Evolutionary conservation across 2,888 invertebrate species (phyloP), one percentile per base, ranked within the genome.

Genomic region (Antheraea yamamai): DNA sequence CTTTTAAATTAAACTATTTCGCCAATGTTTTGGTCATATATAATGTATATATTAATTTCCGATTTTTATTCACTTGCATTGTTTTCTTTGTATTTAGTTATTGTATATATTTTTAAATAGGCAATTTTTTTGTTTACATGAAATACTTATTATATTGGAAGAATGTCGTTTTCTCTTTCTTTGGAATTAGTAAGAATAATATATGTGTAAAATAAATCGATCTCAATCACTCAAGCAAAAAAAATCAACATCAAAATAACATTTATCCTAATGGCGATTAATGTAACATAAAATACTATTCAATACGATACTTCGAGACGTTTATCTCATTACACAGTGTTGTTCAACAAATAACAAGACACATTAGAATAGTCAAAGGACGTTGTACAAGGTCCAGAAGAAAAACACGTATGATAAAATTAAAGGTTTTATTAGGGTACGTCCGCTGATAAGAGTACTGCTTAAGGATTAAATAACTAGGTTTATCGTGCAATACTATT

Each of bases 311-410:
- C 61, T 61, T 10, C 20, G n/a, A 58, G 18, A 64, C 64, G 18
- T 66, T 66, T 30, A 26, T 30, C 30, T n/a, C 61, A 61, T 23
- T 61, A 61, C 6, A n/a, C 7, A 61, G 61, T 23, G 10, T n/a
- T 66, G 30, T 66, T 66, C 64, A 16, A 66, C 26, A 30, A 30
- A 66, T 66, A 66, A 66, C 64, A 30, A 30, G 30, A 30, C 30
- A 16, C 64, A 66, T 66, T 66, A 66, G 26, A 30, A 66, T 66
- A 30, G 26, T 66, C 26, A 30, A 66, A 66, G 64, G 64, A 66
- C 64, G 30, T 66, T 66, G 26, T 66, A 66, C 64, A 66, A 66
- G 64, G 64, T 1, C 64, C 16, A 30, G 26, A 66, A 66, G 64
- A 66, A 66, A 66, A 30, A 66, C 64, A 66, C 16, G 26, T 14